A percentile compares a stretch with the other conserved stretches of the same genome.
Evolutionary conservation across 2,888 invertebrate species (phyloP).

Genomic region (Alitta virens): DNA sequence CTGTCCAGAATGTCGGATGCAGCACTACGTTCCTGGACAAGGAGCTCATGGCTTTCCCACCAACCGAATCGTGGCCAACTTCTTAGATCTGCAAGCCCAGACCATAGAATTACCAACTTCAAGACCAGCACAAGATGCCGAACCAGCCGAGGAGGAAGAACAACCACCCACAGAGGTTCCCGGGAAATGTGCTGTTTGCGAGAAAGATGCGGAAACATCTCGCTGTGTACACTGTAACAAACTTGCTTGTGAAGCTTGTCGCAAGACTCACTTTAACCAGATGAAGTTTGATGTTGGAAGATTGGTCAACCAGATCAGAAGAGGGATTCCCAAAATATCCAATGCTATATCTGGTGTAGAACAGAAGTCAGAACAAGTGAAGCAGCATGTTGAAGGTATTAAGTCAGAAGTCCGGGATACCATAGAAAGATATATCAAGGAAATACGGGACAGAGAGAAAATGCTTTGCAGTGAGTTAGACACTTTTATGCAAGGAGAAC

Average conservation of each 20-base stretch:
- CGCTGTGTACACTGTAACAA: constrained; percentile 95
- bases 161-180: not conserved
- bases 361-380: constrained; percentile 83
- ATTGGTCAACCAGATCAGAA: constrained; percentile 67
- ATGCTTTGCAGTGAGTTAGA: constrained; percentile 66
- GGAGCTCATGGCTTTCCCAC: constrained; percentile 93
- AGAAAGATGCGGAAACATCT: constrained; percentile 51
- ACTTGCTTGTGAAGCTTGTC: constrained; percentile 94
- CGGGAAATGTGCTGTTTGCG: constrained; percentile 37
- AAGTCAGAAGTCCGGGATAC: constrained; percentile 81
- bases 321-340: constrained; percentile 70
- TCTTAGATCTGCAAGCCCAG: constrained; percentile 89
- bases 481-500: constrained; percentile 83
- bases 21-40: constrained; percentile 90
- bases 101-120: constrained; percentile 30
- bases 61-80: constrained; percentile 91
- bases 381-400: constrained; percentile 85
- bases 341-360: constrained; percentile 60
- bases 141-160: not conserved
- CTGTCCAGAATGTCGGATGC: constrained; percentile 97
- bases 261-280: constrained; percentile 90
- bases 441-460: constrained; percentile 65
- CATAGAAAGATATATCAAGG: constrained; percentile 46
- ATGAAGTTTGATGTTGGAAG: constrained; percentile 85
- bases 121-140: not conserved